Evolutionary conservation across 2,113 vertebrate genomes (phyloP), one percentile per base, ranked within the genome.

Genomic region (Chunga burmeisteri): DNA sequence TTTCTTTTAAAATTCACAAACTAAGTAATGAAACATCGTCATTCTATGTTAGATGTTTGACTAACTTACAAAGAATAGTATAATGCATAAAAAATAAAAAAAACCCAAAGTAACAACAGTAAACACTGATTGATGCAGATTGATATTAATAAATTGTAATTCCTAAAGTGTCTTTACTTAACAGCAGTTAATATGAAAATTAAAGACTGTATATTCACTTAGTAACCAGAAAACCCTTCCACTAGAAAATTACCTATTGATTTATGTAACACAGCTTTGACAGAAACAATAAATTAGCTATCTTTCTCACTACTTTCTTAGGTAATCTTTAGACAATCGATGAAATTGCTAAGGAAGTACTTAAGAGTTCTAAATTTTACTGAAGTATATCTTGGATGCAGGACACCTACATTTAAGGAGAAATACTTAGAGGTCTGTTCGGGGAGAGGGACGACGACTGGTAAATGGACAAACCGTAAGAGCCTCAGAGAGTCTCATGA

Each of bases 401-500:
- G 38, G 38, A 50, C 29, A 78, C 15, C 15, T 83, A 0, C 44
- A 16, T 62, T 63, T 66, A 36, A 58, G 53, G 34, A 75, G 20
- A 40, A 74, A 18, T 71, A 32, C 38, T 49, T 58, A 20, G 16
- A 68, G 56, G n/a, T 62, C 36, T 63, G 2, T 71, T 71, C 0
- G 0, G 8, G 2, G 2, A 5, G 6, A 3, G 3, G 5, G 29
- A 10, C 7, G 25, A 13, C 56, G 38, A 21, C 25, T 73, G 22
- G 20, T 85, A 46, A 81, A 53, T 74, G 21, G 16, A n/a, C 18
- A 53, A 78, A 52, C 19, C 1, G 0, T 75, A 77, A 68, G 12
- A 65, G 27, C 34, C 25, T 73, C 10, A 8, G 50, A 46, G 38
- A 38, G 7, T 42, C 42, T 59, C 5, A 6, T 14, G 18, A 72